phyloP scores from a whole-genome alignment of 1,140 invertebrate species.

The Drosophila carrolli region DNA sequence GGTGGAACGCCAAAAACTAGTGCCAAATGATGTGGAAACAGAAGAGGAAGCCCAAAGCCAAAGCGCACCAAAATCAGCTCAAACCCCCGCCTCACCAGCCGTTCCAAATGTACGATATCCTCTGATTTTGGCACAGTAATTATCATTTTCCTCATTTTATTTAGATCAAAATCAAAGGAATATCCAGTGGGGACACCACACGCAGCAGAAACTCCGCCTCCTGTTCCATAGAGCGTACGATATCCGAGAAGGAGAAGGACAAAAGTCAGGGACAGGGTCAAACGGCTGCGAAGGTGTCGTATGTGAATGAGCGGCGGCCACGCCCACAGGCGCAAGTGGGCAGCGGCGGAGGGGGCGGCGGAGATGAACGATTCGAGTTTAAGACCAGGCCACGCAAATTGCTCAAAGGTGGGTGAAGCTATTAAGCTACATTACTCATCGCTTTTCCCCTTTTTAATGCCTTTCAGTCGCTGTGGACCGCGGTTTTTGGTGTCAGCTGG shows the following conservation, averaged over 20 bases:
- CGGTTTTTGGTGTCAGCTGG: constrained; percentile 27
- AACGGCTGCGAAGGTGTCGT: constrained; percentile 85
- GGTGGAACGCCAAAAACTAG: constrained; percentile 80
- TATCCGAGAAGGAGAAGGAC: constrained; percentile 71
- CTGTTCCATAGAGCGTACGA: constrained; percentile 79
- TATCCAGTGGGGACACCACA: constrained; percentile 81
- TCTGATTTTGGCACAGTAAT: neutral
- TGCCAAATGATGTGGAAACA: constrained; percentile 78
- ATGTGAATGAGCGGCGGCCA: constrained; percentile 87
- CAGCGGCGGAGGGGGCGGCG: constrained; percentile 26
- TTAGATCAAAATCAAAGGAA: constrained; percentile 74
- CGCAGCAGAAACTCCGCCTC: constrained; percentile 80
- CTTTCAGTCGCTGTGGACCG: constrained; percentile 64
- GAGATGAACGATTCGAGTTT: constrained; percentile 78
- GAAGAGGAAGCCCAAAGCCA: constrained; percentile 77
- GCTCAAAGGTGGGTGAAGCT: constrained; percentile 69
- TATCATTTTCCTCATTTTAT: constrained; percentile 21
- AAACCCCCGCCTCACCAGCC: constrained; percentile 77
- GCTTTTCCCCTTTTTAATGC: constrained; percentile 2
- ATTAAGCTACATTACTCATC: constrained; percentile 8
- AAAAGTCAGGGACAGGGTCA: constrained; percentile 45
- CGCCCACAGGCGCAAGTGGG: constrained; percentile 73
- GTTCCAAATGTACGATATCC: constrained; percentile 82
- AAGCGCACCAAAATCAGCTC: constrained; percentile 73
- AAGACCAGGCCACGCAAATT: constrained; percentile 81